Evolutionary conservation across 2,113 vertebrate genomes (phyloP).

Genomic region (Ondatra zibethicus): DNA sequence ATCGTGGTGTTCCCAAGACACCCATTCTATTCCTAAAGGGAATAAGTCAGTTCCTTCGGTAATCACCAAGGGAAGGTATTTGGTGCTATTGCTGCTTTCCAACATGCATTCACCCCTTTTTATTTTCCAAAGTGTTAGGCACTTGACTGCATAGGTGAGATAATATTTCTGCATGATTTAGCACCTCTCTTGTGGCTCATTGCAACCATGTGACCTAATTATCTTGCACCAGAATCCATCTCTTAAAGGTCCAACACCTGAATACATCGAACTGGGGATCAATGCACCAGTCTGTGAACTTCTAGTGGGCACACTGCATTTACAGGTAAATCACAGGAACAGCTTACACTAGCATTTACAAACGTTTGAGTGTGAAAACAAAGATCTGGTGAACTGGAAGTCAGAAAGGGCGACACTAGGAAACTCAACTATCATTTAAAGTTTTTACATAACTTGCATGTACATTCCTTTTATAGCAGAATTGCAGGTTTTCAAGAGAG

Average conservation of each 20-base stretch:
- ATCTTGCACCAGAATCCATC: neutral
- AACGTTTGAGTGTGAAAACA: neutral
- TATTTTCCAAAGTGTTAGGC: neutral
- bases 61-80: neutral
- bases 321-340: neutral
- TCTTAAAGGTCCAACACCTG: neutral
- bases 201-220: neutral
- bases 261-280: neutral
- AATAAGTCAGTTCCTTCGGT: neutral
- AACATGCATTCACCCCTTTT: neutral
- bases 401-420: neutral
- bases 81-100: neutral
- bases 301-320: neutral
- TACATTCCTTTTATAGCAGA: conserved; percentile 9
- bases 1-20: neutral
- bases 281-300: neutral
- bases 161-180: neutral
- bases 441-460: conserved; percentile 14
- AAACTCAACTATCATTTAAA: neutral
- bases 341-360: neutral
- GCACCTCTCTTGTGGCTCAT: neutral
- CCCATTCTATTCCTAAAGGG: neutral
- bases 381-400: conserved; percentile 3
- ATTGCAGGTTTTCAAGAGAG: conserved; percentile 14
- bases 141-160: neutral